These are phyloP conservation scores for Scelioninae gen. 1 DNA, from an alignment of 2,888 invertebrate genomes.

Conservation along the genomic window DNA sequence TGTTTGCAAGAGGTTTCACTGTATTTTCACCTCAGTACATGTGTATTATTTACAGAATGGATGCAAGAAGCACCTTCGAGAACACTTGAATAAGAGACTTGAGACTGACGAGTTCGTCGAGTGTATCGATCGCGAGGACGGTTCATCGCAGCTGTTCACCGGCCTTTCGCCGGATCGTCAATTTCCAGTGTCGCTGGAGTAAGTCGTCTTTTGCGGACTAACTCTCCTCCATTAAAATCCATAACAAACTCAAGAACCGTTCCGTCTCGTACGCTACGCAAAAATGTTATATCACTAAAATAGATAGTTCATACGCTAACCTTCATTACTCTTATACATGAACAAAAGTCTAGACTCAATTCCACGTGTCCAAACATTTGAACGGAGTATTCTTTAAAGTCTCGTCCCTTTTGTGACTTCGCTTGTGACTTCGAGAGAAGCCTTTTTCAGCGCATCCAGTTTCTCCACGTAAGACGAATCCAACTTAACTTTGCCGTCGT, in stretches of 20 bases:
- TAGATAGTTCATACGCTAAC: conserved; percentile 20
- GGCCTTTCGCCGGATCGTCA: conserved; percentile 70
- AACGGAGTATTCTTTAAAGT: conserved; percentile 73
- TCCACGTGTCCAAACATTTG: conserved; percentile 39
- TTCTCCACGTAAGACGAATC: conserved; percentile 78
- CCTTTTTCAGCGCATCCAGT: conserved; percentile 80
- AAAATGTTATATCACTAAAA: conserved; percentile 26
- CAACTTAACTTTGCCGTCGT: conserved; percentile 76
- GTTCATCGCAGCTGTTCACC: conserved; percentile 58
- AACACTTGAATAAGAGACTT: conserved; percentile 48
- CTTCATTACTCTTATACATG: conserved; percentile 34
- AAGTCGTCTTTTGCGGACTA: conserved; percentile 16
- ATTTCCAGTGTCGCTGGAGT: conserved; percentile 61
- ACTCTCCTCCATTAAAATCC: conserved; percentile 26
- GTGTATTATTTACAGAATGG: conserved; percentile 62
- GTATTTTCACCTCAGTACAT: conserved; percentile 48
- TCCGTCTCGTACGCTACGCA: conserved; percentile 28
- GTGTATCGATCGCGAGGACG: conserved; percentile 57
- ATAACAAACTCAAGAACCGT: conserved; percentile 25
- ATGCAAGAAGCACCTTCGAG: conserved; percentile 54
- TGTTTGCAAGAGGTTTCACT: conserved; percentile 53
- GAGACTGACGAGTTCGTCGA: conserved; percentile 59
- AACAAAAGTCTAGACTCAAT: conserved; percentile 35
- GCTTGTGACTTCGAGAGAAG: conserved; percentile 81
- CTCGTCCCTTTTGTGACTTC: conserved; percentile 82